Percentiles rank a stretch among this genome's conserved stretches.
These are phyloP conservation scores for Chroicocephalus ridibundus DNA, from an alignment of 2,113 vertebrate genomes.

Conservation along the genomic window DNA sequence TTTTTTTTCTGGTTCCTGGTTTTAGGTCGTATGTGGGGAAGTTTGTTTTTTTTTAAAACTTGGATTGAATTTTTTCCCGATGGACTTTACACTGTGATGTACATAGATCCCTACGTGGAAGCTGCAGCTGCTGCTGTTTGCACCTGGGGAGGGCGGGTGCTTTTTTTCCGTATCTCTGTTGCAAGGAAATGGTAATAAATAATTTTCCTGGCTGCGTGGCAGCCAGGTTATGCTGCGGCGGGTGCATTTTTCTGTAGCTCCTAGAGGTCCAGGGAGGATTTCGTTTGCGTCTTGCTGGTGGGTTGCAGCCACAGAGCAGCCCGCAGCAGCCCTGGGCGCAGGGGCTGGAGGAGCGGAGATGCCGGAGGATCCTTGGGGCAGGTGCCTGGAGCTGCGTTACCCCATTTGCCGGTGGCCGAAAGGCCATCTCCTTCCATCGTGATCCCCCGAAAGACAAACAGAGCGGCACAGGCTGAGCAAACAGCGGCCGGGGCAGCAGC, in stretches of 20 bases:
- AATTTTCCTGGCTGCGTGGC: not conserved
- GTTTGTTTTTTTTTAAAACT: not conserved
- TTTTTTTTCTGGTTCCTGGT: not conserved
- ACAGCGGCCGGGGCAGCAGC: not conserved
- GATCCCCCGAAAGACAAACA: constrained; percentile 45
- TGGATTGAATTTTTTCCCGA: not conserved
- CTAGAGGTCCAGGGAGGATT: accelerated
- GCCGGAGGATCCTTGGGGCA: not conserved
- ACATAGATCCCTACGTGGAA: not conserved
- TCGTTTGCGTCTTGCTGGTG: not conserved
- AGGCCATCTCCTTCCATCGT: constrained; percentile 30
- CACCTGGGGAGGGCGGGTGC: not conserved
- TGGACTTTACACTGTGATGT: constrained; percentile 51
- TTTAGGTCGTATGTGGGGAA: not conserved
- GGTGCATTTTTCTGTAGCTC: not conserved
- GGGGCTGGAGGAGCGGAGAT: not conserved
- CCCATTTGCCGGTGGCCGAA: not conserved
- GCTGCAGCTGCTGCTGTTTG: constrained; percentile 36
- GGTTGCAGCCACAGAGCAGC: not conserved
- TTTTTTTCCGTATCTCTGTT: not conserved
- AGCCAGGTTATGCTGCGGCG: not conserved
- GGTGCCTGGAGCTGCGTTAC: not conserved
- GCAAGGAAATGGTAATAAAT: constrained; percentile 53
- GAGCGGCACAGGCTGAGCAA: not conserved
- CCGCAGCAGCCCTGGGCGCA: not conserved